phyloP scores from a whole-genome alignment of 2,113 vertebrate species.

The Gopherus evgoodei region DNA sequence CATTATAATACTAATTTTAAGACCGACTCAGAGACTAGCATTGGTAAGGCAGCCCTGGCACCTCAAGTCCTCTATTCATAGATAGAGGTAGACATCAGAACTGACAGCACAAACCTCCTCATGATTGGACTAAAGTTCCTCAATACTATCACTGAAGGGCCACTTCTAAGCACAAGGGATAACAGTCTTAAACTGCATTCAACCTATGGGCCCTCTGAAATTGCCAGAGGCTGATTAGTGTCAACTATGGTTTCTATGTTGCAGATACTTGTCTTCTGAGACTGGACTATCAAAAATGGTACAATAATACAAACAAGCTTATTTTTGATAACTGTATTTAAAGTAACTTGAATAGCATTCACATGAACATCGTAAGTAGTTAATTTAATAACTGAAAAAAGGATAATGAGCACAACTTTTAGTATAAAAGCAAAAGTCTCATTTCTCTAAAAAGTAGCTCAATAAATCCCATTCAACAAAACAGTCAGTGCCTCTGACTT shows the following conservation, averaged over 20 bases:
- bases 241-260: neutral
- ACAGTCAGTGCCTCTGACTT: neutral
- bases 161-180: neutral
- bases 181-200: neutral
- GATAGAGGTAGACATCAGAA: neutral
- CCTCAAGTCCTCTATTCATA: neutral
- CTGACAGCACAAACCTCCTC: neutral
- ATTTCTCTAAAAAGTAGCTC: neutral
- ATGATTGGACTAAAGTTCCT: neutral
- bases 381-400: neutral
- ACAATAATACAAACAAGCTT: neutral
- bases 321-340: neutral
- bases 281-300: neutral
- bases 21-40: neutral
- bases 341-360: neutral
- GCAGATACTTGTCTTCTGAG: neutral
- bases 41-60: neutral
- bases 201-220: neutral
- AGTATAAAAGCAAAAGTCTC: neutral
- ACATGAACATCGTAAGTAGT: neutral
- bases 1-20: neutral
- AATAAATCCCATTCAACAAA: neutral
- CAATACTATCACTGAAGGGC: neutral
- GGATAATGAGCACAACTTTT: neutral
- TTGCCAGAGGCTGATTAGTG: neutral